These are phyloP conservation scores for Corydoras maculifer DNA, from an alignment of 2,113 vertebrate species.

Conservation along the genomic window DNA sequence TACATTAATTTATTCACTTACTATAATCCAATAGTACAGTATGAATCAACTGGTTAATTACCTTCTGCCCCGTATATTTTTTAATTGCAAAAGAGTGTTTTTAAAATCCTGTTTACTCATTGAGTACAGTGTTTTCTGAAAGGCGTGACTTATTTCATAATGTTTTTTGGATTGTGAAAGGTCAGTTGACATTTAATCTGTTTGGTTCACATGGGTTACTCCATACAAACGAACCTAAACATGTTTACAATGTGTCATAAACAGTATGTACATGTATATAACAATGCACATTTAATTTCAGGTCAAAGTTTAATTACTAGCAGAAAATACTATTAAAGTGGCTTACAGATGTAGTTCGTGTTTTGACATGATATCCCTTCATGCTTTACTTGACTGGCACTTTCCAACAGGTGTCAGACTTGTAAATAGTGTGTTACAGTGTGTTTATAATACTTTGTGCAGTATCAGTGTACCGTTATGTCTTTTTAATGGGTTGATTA, in stretches of 20 bases:
- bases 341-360: not conserved
- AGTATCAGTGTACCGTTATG: constrained; percentile 6
- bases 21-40: too few relatives aligned
- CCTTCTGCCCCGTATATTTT: not conserved
- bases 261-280: constrained; percentile 6
- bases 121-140: not conserved
- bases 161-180: constrained; percentile 34
- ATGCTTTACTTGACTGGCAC: not conserved
- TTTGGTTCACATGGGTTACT: not conserved
- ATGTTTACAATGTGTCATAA: not conserved
- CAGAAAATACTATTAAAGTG: too few relatives aligned
- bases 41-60: too few relatives aligned
- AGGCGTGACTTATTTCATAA: constrained; percentile 28
- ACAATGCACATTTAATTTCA: not conserved
- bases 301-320: not conserved
- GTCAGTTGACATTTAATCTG: constrained; percentile 19
- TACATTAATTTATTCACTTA: too few relatives aligned
- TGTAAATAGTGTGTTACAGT: not conserved
- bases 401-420: constrained; percentile 18
- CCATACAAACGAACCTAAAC: not conserved
- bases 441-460: constrained; percentile 4
- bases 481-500: constrained; percentile 3
- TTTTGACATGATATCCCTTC: not conserved
- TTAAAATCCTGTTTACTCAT: constrained; percentile 2
- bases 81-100: not conserved